These are phyloP conservation scores for Nudaria mundana DNA, from an alignment of 2,888 invertebrate species.

Conservation along the genomic window DNA sequence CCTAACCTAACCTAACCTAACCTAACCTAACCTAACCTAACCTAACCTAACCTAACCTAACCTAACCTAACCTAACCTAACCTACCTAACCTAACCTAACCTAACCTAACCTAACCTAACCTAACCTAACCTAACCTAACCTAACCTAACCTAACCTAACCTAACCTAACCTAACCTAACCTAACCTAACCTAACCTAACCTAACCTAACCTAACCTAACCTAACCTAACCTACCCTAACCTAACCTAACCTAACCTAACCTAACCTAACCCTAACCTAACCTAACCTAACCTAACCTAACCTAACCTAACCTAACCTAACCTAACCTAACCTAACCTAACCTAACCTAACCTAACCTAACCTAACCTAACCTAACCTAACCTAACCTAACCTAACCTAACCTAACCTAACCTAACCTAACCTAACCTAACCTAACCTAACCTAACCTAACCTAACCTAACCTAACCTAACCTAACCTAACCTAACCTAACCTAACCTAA, in stretches of 20 bases:
- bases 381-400: conserved; percentile 8
- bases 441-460: conserved; percentile 11
- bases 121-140: conserved; percentile 19
- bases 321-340: conserved; percentile 16
- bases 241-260: too few relatives aligned
- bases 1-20: conserved; percentile 19
- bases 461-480: conserved; percentile 10
- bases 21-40: conserved; percentile 15
- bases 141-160: conserved; percentile 19
- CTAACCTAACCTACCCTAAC: too few relatives aligned
- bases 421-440: conserved; percentile 10
- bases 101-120: conserved; percentile 11
- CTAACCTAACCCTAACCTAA: conserved; percentile 17
- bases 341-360: conserved; percentile 12
- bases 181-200: conserved; percentile 15
- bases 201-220: conserved; percentile 20
- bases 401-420: conserved; percentile 13
- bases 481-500: conserved; percentile 13
- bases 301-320: conserved; percentile 19
- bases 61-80: too few relatives aligned
- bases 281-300: conserved; percentile 18
- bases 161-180: conserved; percentile 18
- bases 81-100: too few relatives aligned
- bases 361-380: conserved; percentile 15
- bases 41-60: conserved; percentile 9